Percentiles rank a stretch among this genome's conserved stretches.
These are phyloP conservation scores for Kuschelorhynchus macadamiae DNA, from an alignment of 2,888 invertebrate species.

Conservation along the genomic window DNA sequence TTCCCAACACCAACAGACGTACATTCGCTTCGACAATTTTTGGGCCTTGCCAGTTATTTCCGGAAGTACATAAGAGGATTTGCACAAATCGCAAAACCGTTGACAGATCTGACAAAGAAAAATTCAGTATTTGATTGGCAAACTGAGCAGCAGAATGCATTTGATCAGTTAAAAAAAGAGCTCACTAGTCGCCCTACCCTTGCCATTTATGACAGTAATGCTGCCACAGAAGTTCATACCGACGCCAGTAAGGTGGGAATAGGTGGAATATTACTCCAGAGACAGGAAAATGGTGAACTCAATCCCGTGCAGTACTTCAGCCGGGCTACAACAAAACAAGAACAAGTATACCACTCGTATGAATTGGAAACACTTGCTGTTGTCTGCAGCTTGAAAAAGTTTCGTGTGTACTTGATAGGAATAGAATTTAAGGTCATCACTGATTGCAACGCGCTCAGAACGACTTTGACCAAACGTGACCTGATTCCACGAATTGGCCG, in stretches of 20 bases:
- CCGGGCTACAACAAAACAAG: background rate
- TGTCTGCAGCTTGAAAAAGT: slow-evolving; percentile 40
- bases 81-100: background rate
- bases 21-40: slow-evolving; percentile 20
- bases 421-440: slow-evolving; percentile 48
- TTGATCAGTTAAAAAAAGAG: background rate
- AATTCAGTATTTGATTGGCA: slow-evolving; percentile 1
- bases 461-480: slow-evolving; percentile 51
- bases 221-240: slow-evolving; percentile 1
- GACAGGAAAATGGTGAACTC: background rate
- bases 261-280: background rate
- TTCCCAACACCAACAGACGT: slow-evolving; percentile 18
- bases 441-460: slow-evolving; percentile 53
- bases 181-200: background rate
- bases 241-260: slow-evolving; percentile 13
- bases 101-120: background rate
- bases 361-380: slow-evolving; percentile 45
- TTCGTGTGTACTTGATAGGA: slow-evolving; percentile 43
- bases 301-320: background rate
- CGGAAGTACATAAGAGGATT: no score
- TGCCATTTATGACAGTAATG: background rate
- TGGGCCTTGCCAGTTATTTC: slow-evolving; percentile 9
- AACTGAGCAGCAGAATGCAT: background rate
- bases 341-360: slow-evolving; percentile 35
- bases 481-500: slow-evolving; percentile 58